These are phyloP conservation scores for Eretmodus cyanostictus DNA, from an alignment of 2,113 vertebrate species.

Conservation along the genomic window DNA sequence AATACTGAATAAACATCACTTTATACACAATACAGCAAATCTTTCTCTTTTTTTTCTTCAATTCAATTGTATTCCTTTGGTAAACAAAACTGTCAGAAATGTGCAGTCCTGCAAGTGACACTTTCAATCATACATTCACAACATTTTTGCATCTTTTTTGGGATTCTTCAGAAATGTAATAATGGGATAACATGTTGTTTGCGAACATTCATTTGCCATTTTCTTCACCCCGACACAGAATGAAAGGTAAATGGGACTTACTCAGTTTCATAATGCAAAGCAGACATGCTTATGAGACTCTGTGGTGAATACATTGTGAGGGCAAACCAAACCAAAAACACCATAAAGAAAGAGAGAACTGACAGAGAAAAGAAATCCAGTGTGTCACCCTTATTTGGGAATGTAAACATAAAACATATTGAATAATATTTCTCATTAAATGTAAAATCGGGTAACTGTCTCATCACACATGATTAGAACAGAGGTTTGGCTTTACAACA, in stretches of 20 bases:
- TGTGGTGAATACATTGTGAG: slow-evolving; percentile 15
- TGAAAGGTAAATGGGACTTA: neutral
- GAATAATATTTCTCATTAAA: slow-evolving; percentile 7
- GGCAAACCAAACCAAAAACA: neutral
- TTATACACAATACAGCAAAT: slow-evolving; percentile 78
- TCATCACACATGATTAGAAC: slow-evolving; percentile 33
- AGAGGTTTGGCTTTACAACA: slow-evolving; percentile 64
- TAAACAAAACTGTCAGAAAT: slow-evolving; percentile 77
- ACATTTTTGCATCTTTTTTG: slow-evolving; percentile 71
- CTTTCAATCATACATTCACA: slow-evolving; percentile 73
- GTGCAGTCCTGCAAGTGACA: slow-evolving; percentile 74
- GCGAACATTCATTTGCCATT: slow-evolving; percentile 71
- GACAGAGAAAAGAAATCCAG: slow-evolving; percentile 65
- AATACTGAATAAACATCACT: slow-evolving; percentile 77
- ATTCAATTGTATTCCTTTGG: slow-evolving; percentile 77
- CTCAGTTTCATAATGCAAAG: slow-evolving; percentile 5
- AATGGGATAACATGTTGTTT: slow-evolving; percentile 44
- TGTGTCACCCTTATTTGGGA: slow-evolving; percentile 68
- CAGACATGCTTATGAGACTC: slow-evolving; percentile 15
- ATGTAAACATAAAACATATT: slow-evolving; percentile 73
- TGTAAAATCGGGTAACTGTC: slow-evolving; percentile 6
- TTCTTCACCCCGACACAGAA: neutral
- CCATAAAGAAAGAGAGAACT: slow-evolving; percentile 1
- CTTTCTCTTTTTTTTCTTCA: slow-evolving; percentile 56
- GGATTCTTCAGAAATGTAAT: slow-evolving; percentile 52